Evolutionary conservation across 2,113 vertebrate genomes (phyloP).

Genomic region (Phalacrocorax carbo): DNA sequence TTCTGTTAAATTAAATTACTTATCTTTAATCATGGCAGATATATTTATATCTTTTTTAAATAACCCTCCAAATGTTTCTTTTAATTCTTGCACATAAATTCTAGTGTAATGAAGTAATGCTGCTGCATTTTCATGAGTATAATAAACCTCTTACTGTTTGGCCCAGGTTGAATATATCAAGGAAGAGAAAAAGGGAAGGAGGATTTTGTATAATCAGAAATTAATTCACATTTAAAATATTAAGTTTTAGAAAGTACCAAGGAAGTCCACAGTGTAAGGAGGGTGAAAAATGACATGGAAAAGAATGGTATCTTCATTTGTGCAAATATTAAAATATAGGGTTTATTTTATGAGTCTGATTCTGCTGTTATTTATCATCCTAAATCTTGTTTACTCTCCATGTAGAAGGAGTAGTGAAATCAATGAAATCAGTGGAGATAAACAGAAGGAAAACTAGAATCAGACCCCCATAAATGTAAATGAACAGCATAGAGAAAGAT

Average conservation of each 20-base stretch:
- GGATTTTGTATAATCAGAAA: neutral
- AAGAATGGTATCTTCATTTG: neutral
- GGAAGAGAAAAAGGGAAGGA: neutral
- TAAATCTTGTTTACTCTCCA: neutral
- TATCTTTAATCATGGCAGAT: conserved; percentile 33
- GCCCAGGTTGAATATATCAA: neutral
- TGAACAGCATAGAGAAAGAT: neutral
- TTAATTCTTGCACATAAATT: conserved; percentile 40
- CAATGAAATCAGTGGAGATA: neutral
- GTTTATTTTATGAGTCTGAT: neutral
- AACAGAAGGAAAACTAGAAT: neutral
- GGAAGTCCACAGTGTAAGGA: neutral
- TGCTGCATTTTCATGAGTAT: conserved; percentile 19
- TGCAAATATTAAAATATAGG: neutral
- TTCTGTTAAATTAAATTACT: conserved; percentile 54
- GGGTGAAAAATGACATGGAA: neutral
- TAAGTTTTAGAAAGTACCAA: neutral
- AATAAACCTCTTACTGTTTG: neutral
- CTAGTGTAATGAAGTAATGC: neutral
- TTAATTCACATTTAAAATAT: neutral
- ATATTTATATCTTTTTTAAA: conserved; percentile 49
- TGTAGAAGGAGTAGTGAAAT: neutral
- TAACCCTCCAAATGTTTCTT: conserved; percentile 23
- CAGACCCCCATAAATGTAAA: neutral
- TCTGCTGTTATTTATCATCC: neutral